These are phyloP conservation scores for Vollenhovia emeryi DNA, from an alignment of 1,140 invertebrate genomes.

Conservation along the genomic window DNA sequence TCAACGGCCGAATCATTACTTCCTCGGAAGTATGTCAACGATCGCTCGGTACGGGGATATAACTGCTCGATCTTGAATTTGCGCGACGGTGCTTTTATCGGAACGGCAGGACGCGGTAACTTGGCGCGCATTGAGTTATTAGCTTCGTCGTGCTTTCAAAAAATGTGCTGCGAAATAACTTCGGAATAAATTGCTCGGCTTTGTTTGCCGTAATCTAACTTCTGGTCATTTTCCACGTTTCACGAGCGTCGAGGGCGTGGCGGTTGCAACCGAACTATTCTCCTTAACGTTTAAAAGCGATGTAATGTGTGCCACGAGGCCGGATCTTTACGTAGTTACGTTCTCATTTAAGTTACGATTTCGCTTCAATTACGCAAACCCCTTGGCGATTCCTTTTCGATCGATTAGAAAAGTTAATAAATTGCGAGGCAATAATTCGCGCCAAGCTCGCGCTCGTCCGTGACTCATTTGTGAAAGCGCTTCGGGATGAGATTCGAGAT, in stretches of 20 bases:
- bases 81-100: not conserved
- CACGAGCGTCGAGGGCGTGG: not conserved
- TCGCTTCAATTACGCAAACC: not conserved
- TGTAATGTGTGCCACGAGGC: not conserved
- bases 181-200: conserved; percentile 41
- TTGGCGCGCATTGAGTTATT: conserved; percentile 38
- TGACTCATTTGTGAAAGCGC: not conserved
- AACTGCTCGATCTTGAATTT: not conserved
- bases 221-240: conserved; percentile 34
- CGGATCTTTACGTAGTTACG: conserved; percentile 21
- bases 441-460: not conserved
- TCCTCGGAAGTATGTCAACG: not conserved
- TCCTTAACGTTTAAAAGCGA: conserved; percentile 22
- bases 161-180: conserved; percentile 37
- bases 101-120: conserved; percentile 2
- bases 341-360: conserved; percentile 17
- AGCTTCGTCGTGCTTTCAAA: not conserved
- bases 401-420: not conserved
- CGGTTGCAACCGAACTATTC: conserved; percentile 15
- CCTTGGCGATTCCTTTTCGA: not conserved
- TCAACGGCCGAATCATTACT: not conserved
- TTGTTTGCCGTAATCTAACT: conserved; percentile 33
- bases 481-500: not conserved
- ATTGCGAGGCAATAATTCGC: not conserved
- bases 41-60: not conserved